These are phyloP conservation scores for Plagodis dolabraria DNA, from an alignment of 2,888 invertebrate genomes.

Conservation along the genomic window DNA sequence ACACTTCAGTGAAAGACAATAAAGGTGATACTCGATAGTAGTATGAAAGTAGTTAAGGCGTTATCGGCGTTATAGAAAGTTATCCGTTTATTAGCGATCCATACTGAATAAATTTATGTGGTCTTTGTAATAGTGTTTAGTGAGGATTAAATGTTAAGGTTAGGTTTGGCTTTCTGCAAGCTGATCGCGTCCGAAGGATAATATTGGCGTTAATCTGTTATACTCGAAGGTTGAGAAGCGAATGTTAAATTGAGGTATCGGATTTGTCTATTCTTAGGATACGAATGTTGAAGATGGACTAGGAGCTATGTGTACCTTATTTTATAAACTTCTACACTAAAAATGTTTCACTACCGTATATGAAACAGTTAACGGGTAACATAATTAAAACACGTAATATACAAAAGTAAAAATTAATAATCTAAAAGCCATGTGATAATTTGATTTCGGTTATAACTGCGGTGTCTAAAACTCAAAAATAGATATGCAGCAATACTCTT, in stretches of 20 bases:
- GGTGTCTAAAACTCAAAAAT: no score
- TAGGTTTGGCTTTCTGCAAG: conserved; percentile 58
- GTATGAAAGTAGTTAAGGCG: conserved; percentile 40
- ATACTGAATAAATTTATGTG: conserved; percentile 73
- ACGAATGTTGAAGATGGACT: conserved; percentile 49
- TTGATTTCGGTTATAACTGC: no score
- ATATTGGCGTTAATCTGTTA: conserved; percentile 75
- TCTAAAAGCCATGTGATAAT: no score
- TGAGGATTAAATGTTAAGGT: conserved; percentile 68
- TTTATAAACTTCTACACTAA: neutral
- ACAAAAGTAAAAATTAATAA: no score
- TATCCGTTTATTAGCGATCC: conserved; percentile 72
- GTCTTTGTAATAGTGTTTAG: conserved; percentile 75
- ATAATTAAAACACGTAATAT: no score
- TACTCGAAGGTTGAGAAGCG: conserved; percentile 58
- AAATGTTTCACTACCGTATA: no score
- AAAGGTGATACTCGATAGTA: conserved; percentile 41
- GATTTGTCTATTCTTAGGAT: conserved; percentile 61
- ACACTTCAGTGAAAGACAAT: conserved; percentile 36
- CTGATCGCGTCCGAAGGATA: conserved; percentile 62
- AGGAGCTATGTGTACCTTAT: conserved; percentile 1
- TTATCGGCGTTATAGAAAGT: conserved; percentile 51
- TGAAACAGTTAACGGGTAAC: no score
- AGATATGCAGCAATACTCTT: no score
- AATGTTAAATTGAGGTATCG: conserved; percentile 71